Base-by-base conservation (phyloP, 2,888 invertebrate genomes). In the Trachelus iudaicus region DNA sequence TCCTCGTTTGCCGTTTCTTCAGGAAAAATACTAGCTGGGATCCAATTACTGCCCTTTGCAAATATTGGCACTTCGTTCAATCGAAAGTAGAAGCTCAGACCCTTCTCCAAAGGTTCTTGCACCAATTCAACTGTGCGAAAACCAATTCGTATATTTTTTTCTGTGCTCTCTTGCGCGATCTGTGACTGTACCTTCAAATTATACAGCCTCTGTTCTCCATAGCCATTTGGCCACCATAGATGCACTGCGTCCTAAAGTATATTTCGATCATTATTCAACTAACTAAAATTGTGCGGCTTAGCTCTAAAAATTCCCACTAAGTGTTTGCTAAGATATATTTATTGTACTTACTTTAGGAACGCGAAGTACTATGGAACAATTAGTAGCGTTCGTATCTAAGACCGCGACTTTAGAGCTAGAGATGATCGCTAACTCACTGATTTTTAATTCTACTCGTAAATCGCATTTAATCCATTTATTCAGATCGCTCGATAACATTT, bases 201-300 rank as follows among this genome's bases (percentile, higher is more conserved):
- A 88, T 99, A 99, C 4, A 99, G 92, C 0, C 93, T 93, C 89
- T 97, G 98, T 1, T 93, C 90, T 1, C 98, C 98, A 87, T 95
- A 96, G 34, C 98, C 98, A 91, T 98, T 98, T 0, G 99, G 99
- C 98, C 98, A 99, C 99, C 99, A 99, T 33, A 93, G 85, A 73
- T 93, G 89, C 0, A 96, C 93, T 74, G 90, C 85, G 40, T 90
- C 86, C 94, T 94, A 80, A 76, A 85, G 87, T 40, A 69, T 34
- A 40, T 30, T 30, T 31, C n/a, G 73, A 71, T 33, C 11, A 76
- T 69, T 40, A 75, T 77, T n/a, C n/a, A 33, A 56, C 9, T 74
- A 73, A 69, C 35, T 73, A 77, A 11, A 69, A 34, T 3, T 37
- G 4, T 40, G 15, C 37, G 13, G 4, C 37, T 15, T 6, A 15